Conservation (phyloP, 2,113 vertebrate genomes). For the Saccopteryx bilineata region DNA sequence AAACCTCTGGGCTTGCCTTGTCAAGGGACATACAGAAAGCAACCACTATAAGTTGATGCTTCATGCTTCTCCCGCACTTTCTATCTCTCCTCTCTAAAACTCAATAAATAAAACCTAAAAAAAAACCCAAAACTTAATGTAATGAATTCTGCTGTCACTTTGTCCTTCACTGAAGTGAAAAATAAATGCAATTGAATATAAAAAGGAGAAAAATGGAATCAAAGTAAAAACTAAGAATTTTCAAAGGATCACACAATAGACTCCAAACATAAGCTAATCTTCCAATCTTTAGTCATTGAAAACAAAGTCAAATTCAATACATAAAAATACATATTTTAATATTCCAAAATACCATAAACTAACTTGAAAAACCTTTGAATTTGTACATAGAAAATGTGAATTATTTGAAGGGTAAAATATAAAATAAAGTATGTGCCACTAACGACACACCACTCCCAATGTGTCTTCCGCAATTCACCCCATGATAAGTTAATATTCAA, state of each 20-base stretch:
- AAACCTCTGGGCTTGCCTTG: too few relatives aligned
- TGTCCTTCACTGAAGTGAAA: background rate
- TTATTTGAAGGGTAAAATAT: slow-evolving; percentile 13
- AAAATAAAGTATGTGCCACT: background rate
- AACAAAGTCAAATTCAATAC: slow-evolving; percentile 50
- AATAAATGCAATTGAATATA: slow-evolving; percentile 28
- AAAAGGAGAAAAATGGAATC: slow-evolving; percentile 28
- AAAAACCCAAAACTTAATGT: too few relatives aligned
- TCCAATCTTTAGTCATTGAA: slow-evolving; percentile 22
- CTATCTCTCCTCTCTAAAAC: too few relatives aligned
- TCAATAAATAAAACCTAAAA: too few relatives aligned
- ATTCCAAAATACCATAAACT: background rate
- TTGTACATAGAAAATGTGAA: background rate
- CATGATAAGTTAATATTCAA: background rate
- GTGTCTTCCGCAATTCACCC: background rate
- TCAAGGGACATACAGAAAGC: too few relatives aligned
- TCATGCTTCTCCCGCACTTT: too few relatives aligned
- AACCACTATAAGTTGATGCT: too few relatives aligned
- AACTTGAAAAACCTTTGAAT: background rate
- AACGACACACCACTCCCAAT: background rate
- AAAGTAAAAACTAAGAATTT: slow-evolving; percentile 40
- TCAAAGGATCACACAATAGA: background rate
- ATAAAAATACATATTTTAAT: background rate
- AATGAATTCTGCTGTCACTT: background rate
- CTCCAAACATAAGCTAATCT: slow-evolving; percentile 49